Evolutionary conservation across 2,113 vertebrate species (phyloP).

Genomic region (Nannobrachium achirus): DNA sequence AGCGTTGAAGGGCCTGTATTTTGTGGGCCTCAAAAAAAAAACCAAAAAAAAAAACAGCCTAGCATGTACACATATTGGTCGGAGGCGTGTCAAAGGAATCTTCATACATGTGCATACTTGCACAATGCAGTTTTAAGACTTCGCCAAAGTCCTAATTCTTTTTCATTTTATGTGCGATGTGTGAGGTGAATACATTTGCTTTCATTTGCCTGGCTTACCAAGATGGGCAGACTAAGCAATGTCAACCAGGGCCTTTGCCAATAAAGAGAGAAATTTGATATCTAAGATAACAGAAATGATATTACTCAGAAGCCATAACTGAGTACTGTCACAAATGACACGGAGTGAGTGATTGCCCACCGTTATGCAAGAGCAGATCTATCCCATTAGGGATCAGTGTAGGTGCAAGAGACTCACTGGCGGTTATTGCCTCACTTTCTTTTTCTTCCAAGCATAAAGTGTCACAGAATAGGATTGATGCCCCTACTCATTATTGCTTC

Average conservation of each 20-base stretch:
- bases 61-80: no score
- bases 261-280: conserved; percentile 83
- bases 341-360: conserved; percentile 79
- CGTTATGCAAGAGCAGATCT: conserved; percentile 79
- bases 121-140: conserved; percentile 17
- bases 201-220: conserved; percentile 59
- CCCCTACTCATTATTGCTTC: conserved; percentile 73
- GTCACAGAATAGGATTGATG: conserved; percentile 81
- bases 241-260: conserved; percentile 77
- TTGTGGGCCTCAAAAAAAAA: no score
- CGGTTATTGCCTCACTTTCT: conserved; percentile 76
- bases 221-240: conserved; percentile 53
- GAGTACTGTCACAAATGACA: conserved; percentile 80
- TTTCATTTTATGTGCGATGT: conserved; percentile 36
- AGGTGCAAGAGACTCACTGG: conserved; percentile 67
- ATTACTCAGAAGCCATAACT: conserved; percentile 81
- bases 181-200: conserved; percentile 52
- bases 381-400: conserved; percentile 77
- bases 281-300: conserved; percentile 83
- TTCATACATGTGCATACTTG: no score
- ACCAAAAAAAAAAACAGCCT: no score
- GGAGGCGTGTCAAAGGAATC: no score
- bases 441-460: conserved; percentile 73
- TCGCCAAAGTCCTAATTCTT: conserved; percentile 37
- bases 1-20: no score